Conservation (phyloP, 2,888 invertebrate species). For the Bugulina stolonifera region DNA sequence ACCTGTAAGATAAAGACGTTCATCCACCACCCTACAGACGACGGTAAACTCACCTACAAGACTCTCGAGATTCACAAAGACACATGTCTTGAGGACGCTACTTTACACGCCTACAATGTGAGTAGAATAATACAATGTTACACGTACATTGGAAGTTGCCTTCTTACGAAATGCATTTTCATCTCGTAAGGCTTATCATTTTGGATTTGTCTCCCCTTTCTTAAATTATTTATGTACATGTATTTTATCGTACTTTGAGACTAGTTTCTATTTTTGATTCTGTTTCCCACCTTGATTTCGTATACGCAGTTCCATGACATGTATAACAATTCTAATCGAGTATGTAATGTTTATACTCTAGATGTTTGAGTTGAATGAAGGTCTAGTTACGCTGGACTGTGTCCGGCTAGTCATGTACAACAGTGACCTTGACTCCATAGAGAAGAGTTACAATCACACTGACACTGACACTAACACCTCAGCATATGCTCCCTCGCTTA, state of each 20-base stretch:
- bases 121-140: no score
- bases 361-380: conserved; percentile 13
- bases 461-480: conserved; percentile 54
- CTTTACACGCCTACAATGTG: conserved; percentile 60
- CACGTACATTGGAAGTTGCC: no score
- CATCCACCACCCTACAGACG: neutral
- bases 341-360: neutral
- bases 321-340: no score
- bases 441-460: conserved; percentile 63
- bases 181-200: no score
- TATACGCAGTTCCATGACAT: no score
- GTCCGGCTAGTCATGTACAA: conserved; percentile 70
- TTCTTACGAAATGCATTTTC: no score
- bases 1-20: conserved; percentile 55
- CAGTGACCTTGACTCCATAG: conserved; percentile 61
- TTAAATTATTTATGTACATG: no score
- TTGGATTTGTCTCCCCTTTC: no score
- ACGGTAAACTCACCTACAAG: neutral
- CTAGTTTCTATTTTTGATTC: no score
- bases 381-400: conserved; percentile 60
- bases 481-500: neutral
- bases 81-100: conserved; percentile 60
- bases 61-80: conserved; percentile 60
- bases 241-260: no score
- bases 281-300: no score